Percentiles rank a stretch among this genome's conserved stretches.
Conservation (phyloP, 2,113 vertebrate species). For the Saguinus imperator region DNA sequence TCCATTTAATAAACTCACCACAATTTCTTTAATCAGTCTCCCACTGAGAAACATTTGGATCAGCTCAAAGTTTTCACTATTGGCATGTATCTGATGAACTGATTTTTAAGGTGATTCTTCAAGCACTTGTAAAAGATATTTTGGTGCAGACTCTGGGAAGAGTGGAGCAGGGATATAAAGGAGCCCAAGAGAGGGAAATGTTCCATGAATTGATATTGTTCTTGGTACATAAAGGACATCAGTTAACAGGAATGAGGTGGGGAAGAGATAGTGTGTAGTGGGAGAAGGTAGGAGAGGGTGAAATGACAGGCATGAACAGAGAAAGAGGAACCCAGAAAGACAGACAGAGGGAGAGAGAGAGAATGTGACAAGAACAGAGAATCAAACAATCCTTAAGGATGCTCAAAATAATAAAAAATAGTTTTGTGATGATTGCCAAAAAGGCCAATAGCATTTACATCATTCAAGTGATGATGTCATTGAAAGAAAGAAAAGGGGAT, state of each 20-base stretch:
- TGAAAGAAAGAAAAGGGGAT: not conserved
- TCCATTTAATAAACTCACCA: not conserved
- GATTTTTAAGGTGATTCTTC: slow-evolving; percentile 36
- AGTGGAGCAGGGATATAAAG: not conserved
- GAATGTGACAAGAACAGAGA: not conserved
- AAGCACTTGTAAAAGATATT: not conserved
- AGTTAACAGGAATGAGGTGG: not conserved
- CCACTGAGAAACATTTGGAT: not conserved
- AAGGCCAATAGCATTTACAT: not conserved
- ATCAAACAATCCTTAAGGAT: not conserved
- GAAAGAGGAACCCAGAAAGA: not conserved
- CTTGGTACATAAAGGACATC: not conserved
- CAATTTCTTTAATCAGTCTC: slow-evolving; percentile 29
- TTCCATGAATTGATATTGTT: not conserved
- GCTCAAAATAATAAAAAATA: not conserved
- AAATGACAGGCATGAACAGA: not conserved
- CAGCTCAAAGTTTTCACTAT: not conserved
- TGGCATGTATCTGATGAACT: not conserved
- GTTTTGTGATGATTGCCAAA: not conserved
- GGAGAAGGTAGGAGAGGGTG: not conserved
- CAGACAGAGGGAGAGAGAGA: not conserved
- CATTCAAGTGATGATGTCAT: not conserved
- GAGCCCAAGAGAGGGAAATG: not conserved
- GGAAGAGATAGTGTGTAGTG: too few species aligned
- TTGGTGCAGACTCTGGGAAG: not conserved